Percentiles rank a stretch among this genome's conserved stretches.
Conservation (phyloP, 2,113 vertebrate species). For the Xiphias gladius region DNA sequence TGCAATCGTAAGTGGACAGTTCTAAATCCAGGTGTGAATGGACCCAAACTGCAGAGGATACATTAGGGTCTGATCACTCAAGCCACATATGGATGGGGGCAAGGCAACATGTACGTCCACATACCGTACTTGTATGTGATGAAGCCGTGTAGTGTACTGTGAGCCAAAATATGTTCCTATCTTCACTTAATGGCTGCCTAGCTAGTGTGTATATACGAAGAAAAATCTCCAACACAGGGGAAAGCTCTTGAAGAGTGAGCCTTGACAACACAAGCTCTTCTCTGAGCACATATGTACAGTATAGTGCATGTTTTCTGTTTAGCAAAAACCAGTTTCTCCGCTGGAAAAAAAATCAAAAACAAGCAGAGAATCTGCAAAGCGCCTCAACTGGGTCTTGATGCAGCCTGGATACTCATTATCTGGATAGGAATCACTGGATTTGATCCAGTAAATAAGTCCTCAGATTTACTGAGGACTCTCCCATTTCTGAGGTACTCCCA, state of each 20-base stretch:
- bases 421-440: background rate
- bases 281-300: background rate
- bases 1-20: conserved; percentile 42
- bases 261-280: background rate
- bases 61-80: background rate
- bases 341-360: background rate
- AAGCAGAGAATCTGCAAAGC: background rate
- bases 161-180: background rate
- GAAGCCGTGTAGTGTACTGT: background rate
- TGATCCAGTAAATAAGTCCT: too few species aligned
- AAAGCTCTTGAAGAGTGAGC: too few species aligned
- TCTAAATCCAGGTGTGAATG: conserved; percentile 66
- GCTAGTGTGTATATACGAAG: background rate
- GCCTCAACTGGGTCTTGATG: background rate
- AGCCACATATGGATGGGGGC: background rate
- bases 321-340: background rate
- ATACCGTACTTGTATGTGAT: background rate
- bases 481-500: too few species aligned
- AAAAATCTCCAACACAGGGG: background rate
- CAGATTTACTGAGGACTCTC: too few species aligned
- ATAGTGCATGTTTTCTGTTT: background rate
- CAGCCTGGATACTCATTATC: background rate
- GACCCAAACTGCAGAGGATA: conserved; percentile 36
- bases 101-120: background rate
- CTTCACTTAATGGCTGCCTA: background rate